Base-by-base conservation (phyloP, 1,140 invertebrate species). In the Drosophila sulfurigaster region DNA sequence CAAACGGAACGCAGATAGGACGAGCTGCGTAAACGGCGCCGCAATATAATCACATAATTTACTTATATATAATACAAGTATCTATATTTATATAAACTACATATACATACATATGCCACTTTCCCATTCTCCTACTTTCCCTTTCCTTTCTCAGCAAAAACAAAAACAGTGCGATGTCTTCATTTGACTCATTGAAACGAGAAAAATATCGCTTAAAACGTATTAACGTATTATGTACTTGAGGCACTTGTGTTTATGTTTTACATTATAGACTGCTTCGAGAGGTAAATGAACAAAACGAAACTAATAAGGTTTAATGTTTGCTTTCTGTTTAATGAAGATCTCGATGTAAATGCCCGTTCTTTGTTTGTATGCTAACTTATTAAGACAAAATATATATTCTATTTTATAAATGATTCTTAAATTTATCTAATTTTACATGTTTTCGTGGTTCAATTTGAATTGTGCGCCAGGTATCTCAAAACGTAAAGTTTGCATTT, bases 291-390 rank as follows among this genome's bases (percentile, higher is more conserved):
- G 11, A 20, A 46, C 15, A 49, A 51, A 20, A 35, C 5, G 11
- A 63, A 43, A 51, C 13, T 62, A 11, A 28, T 69, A 56, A 65
- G 30, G 59, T 70, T 69, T 64, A 66, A 59, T 68, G 30, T 77
- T 57, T 70, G 75, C 68, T 64, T 81, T 81, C 73, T 83, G 52
- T 79, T 75, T 63, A 56, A 66, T 74, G 83, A 88, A 90, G 86
- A 90, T 88, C 85, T 88, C 85, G 77, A 65, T 88, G 85, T 88
- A 89, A 85, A 88, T 85, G 81, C 68, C 78, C 69, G 60, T 80
- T 88, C 72, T 80, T 67, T 54, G 77, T 89, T 89, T 83, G 65
- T 74, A 73, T 80, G 64, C 76, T 87, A 75, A 75, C 56, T 38
- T 28, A 63, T 57, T 83, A 88, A 83, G 80, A 58, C n/a, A 64